These are phyloP conservation scores for Troides helena DNA, from an alignment of 2,888 invertebrate species.

Conservation along the genomic window DNA sequence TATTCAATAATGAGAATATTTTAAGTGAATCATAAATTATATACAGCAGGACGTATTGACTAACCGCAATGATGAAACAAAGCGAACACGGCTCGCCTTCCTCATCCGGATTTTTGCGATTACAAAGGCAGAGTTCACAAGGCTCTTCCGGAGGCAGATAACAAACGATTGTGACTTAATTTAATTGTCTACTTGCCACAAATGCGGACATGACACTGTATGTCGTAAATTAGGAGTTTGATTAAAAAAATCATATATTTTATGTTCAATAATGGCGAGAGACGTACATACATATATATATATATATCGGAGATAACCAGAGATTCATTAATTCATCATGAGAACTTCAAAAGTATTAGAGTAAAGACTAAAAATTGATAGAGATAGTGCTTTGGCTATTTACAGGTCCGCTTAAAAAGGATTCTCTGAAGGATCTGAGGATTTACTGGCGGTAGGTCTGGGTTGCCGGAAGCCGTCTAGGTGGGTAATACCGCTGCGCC, in stretches of 20 bases:
- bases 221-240: neutral
- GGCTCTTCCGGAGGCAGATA: constrained; percentile 23
- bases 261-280: neutral
- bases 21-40: constrained; percentile 8
- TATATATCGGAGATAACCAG: too few relatives aligned
- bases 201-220: constrained; percentile 15
- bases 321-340: too few relatives aligned
- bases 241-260: neutral
- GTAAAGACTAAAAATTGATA: too few relatives aligned
- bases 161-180: constrained; percentile 23
- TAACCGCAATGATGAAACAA: constrained; percentile 16
- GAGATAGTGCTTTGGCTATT: too few relatives aligned
- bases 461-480: too few relatives aligned
- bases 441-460: too few relatives aligned
- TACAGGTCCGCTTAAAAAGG: too few relatives aligned
- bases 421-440: too few relatives aligned
- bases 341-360: too few relatives aligned
- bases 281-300: too few relatives aligned
- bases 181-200: constrained; percentile 18
- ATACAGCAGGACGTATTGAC: constrained; percentile 2
- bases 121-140: constrained; percentile 24
- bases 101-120: constrained; percentile 28
- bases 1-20: neutral
- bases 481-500: too few relatives aligned
- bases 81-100: constrained; percentile 19